Base-by-base conservation (phyloP, 1,140 invertebrate species). In the Gryon sp. region DNA sequence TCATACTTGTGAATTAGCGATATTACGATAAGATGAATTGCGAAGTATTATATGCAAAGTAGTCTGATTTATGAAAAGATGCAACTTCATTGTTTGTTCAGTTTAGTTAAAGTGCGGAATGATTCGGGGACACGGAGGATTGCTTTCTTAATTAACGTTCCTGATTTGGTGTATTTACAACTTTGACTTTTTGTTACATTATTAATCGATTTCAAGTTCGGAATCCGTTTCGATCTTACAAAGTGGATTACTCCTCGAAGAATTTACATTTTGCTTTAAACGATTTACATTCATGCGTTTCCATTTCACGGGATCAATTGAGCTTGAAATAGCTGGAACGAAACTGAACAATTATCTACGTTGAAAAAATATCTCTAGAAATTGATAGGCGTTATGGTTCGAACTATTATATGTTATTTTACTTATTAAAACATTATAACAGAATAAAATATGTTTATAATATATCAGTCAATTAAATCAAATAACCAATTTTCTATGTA, bases 141-240 rank as follows among this genome's bases (percentile, higher is more conserved):
- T 53, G 48, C 24, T 53, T 53, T 53, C 19, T 20, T 53, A 36
- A 53, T 53, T 38, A 53, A 38, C 48, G 12, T 53, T 15, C 32
- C 48, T 36, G 28, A 34, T 30, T 20, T 1, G 28, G 30, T 30
- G 22, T 34, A 50, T 50, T 50, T 50, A 11, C 1, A n/a, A 2
- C 16, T 7, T 3, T 12, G 1, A 20, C 5, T 15, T 48, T 16
- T 48, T 20, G n/a, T 20, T 34, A 11, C 6, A 19, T 32, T 36
- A 18, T 45, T 43, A 4, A 43, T 9, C 19, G 40, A 24, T 9
- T 15, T 15, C 11, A 5, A 38, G 11, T 38, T 8, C 11, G 2
- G n/a, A 50, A 14, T 48, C 9, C n/a, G 26, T 50, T 14, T 7
- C 43, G 43, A n/a, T n/a, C n/a, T n/a, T n/a, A n/a, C n/a, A n/a